Evolutionary conservation across 2,888 invertebrate genomes (phyloP).

Genomic region (Philereme transversata): DNA sequence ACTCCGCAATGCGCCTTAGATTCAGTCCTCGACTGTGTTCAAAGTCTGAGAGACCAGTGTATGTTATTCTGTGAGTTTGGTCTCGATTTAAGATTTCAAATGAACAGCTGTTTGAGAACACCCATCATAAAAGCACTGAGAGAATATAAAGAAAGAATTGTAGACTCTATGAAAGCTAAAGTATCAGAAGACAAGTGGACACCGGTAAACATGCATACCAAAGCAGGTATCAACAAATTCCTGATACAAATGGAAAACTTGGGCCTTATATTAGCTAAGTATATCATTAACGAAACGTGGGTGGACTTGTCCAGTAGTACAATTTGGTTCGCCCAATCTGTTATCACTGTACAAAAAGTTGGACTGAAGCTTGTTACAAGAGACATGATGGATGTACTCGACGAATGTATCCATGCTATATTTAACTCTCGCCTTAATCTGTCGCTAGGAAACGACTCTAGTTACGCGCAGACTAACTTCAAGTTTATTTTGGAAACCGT

Average conservation of each 20-base stretch:
- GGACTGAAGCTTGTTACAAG: conserved; percentile 89
- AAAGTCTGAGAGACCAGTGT: conserved; percentile 90
- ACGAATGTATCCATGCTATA: conserved; percentile 88
- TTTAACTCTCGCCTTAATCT: conserved; percentile 89
- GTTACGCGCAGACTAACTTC: conserved; percentile 85
- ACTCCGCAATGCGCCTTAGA: conserved; percentile 94
- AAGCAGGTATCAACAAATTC: conserved; percentile 87
- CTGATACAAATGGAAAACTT: conserved; percentile 88
- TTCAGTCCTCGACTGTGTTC: conserved; percentile 93
- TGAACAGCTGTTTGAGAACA: conserved; percentile 92
- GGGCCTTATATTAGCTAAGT: conserved; percentile 87
- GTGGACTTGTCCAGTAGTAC: conserved; percentile 91
- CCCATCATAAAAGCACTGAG: conserved; percentile 90
- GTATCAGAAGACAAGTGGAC: conserved; percentile 94
- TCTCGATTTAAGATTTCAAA: conserved; percentile 95
- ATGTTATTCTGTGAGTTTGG: conserved; percentile 86
- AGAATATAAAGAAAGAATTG: conserved; percentile 91
- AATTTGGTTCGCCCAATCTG: conserved; percentile 90
- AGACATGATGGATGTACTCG: conserved; percentile 89
- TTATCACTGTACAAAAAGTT: conserved; percentile 89
- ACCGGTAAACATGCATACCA: conserved; percentile 91
- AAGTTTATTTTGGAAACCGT: conserved; percentile 88
- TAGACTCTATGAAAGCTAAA: conserved; percentile 91
- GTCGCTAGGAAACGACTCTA: conserved; percentile 70
- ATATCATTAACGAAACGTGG: conserved; percentile 86